These are phyloP conservation scores for Chloropsis hardwickii DNA, from an alignment of 2,113 vertebrate species.

Conservation along the genomic window DNA sequence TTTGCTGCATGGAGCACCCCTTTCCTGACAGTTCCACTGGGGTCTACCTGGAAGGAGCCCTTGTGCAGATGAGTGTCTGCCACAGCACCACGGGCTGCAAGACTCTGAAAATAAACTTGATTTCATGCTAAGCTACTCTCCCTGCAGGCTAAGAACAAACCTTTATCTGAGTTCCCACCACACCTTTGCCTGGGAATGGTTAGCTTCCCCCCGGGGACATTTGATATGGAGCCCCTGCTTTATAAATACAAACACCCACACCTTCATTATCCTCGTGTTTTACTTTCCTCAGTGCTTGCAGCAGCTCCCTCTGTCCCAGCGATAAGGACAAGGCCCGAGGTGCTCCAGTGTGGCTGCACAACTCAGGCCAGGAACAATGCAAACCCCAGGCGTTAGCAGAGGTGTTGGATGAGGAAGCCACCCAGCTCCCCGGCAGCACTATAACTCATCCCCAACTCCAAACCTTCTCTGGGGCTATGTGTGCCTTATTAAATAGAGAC, in stretches of 20 bases:
- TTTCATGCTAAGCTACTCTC: conserved; percentile 8
- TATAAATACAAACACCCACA: conserved; percentile 50
- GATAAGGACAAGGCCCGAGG: neutral
- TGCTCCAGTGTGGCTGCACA: neutral
- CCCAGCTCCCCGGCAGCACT: neutral
- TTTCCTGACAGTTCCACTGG: neutral
- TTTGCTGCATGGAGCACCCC: neutral
- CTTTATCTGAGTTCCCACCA: conserved; percentile 65
- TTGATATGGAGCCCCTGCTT: conserved; percentile 36
- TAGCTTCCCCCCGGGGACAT: conserved; percentile 30
- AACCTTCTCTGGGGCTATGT: rapidly evolving
- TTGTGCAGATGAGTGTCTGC: neutral
- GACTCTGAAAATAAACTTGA: neutral
- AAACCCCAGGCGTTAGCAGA: neutral
- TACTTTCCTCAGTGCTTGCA: neutral
- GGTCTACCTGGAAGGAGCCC: neutral
- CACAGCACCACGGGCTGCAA: neutral
- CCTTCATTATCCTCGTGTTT: conserved; percentile 46
- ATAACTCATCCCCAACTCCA: neutral
- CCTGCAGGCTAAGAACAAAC: conserved; percentile 4
- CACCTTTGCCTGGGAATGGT: conserved; percentile 62
- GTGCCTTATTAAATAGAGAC: neutral
- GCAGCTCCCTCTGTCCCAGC: neutral
- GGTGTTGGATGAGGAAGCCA: neutral
- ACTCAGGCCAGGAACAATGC: neutral